Percentiles rank a stretch among this genome's conserved stretches.
Evolutionary conservation across 2,888 invertebrate genomes (phyloP).

Genomic region (Cartodere bifasciata): DNA sequence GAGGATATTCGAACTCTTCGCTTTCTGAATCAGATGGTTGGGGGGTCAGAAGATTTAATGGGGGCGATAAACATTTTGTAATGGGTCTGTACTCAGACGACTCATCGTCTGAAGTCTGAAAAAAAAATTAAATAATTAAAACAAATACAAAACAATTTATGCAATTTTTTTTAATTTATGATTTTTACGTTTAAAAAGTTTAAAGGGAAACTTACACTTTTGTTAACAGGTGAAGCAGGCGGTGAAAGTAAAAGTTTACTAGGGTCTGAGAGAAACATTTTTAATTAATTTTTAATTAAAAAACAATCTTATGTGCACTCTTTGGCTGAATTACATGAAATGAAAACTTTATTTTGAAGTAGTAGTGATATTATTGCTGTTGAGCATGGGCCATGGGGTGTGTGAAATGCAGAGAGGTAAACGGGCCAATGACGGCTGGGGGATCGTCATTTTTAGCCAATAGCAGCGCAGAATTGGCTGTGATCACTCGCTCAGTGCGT

Average conservation of each 20-base stretch:
- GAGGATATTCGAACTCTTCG: slow-evolving; percentile 32
- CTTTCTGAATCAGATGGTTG: slow-evolving; percentile 76
- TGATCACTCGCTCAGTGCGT: slow-evolving; percentile 67
- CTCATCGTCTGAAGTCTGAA: slow-evolving; percentile 26
- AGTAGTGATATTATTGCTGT: slow-evolving; percentile 29
- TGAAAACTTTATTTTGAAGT: slow-evolving; percentile 11
- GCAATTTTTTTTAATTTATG: too few relatives aligned
- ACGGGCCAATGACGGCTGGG: slow-evolving; percentile 48
- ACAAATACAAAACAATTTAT: too few relatives aligned
- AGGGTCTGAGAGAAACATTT: slow-evolving; percentile 8
- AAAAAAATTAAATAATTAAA: slow-evolving; percentile 12
- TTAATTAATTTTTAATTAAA: slow-evolving; percentile 3
- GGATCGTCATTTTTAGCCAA: slow-evolving; percentile 61
- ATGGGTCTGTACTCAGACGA: slow-evolving; percentile 19
- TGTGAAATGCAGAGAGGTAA: slow-evolving; percentile 35
- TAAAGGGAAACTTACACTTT: too few relatives aligned
- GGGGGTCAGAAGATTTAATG: slow-evolving; percentile 47
- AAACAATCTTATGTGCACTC: slow-evolving; percentile 2
- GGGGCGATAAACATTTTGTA: slow-evolving; percentile 22
- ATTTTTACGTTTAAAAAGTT: too few relatives aligned
- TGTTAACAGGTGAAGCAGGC: too few relatives aligned
- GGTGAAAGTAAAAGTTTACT: slow-evolving; percentile 9
- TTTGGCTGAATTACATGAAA: not conserved
- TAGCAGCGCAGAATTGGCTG: slow-evolving; percentile 35
- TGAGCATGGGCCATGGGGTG: slow-evolving; percentile 38